Evolutionary conservation across 2,888 invertebrate species (phyloP), one percentile per base, ranked within the genome.

Genomic region (Dichetophora obliterata): DNA sequence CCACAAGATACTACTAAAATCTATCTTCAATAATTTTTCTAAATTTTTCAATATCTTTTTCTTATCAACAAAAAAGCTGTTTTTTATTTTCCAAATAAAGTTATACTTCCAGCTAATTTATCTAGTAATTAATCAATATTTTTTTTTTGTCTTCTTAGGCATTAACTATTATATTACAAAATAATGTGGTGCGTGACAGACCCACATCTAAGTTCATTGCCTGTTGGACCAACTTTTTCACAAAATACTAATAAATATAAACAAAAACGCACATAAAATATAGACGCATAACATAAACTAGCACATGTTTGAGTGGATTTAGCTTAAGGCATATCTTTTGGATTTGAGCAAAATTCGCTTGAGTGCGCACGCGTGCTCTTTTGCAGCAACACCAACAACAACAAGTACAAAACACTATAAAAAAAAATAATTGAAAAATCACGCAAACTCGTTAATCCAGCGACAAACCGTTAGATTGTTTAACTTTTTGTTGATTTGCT

Each of bases 381-480:
- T 19, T 19, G 57, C 57, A 11, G 19, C 57, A 59, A 59, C 24
- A 59, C 22, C 57, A 59, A 59, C 57, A 19, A 57, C 31, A 57
- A 24, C 19, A 22, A 8, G 6, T 11, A 43, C 3, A 43, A 11
- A 43, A 43, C 11, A 43, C 11, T 43, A 43, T n/a, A n/a, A n/a
- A n/a, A 43, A 43, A 43, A 66, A 34, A 63, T 66, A 34, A 66
- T 66, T 66, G 66, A 66, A 66, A 59, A 43, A 34, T 66, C 66
- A 66, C 66, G 66, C 31, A 66, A 66, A 37, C 66, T 37, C 66
- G 66, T 66, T 37, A 43, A 66, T 22, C 22, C 22, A 66, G 66
- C 66, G 66, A 66, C 66, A 66, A 66, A 66, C 34, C 66, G 66
- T 66, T 66, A 66, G 6, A 19, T 66, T 37, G 57, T 27, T 22